phyloP scores from a whole-genome alignment of 2,113 vertebrate species.

The Rhegmatorhina hoffmannsi region DNA sequence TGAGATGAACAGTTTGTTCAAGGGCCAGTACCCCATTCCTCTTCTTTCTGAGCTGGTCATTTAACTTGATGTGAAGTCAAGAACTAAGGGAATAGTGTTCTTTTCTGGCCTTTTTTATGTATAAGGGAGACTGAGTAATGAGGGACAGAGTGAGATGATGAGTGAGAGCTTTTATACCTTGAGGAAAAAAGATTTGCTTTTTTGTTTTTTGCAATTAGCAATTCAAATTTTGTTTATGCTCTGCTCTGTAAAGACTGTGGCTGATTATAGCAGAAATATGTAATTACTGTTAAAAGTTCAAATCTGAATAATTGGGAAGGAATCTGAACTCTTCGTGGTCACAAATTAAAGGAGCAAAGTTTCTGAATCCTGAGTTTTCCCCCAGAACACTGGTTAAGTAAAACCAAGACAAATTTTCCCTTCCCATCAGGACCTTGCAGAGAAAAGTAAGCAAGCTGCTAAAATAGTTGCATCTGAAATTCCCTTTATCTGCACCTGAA shows the following conservation, averaged over 20 bases:
- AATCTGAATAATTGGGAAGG: conserved; percentile 44
- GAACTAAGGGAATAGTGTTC: neutral
- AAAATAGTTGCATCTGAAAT: neutral
- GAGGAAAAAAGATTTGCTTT: conserved; percentile 3
- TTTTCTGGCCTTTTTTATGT: neutral
- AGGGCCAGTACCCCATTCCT: neutral
- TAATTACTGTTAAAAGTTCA: conserved; percentile 56
- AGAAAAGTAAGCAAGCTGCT: neutral
- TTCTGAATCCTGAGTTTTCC: neutral
- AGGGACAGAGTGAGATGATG: neutral
- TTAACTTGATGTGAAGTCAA: neutral
- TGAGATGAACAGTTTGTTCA: neutral
- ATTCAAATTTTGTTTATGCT: conserved; percentile 48
- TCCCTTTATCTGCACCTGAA: neutral
- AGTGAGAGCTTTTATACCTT: conserved; percentile 35
- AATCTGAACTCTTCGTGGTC: conserved; percentile 8
- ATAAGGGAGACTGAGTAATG: neutral
- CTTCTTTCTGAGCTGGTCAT: neutral
- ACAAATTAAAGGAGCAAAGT: neutral
- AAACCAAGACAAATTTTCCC: neutral
- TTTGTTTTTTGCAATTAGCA: conserved; percentile 29
- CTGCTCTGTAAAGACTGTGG: conserved; percentile 9
- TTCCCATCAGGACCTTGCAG: neutral
- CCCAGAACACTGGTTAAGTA: neutral
- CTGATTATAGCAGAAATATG: conserved; percentile 38